Evolutionary conservation across 2,888 invertebrate species (phyloP).

Genomic region (Seira ritae): DNA sequence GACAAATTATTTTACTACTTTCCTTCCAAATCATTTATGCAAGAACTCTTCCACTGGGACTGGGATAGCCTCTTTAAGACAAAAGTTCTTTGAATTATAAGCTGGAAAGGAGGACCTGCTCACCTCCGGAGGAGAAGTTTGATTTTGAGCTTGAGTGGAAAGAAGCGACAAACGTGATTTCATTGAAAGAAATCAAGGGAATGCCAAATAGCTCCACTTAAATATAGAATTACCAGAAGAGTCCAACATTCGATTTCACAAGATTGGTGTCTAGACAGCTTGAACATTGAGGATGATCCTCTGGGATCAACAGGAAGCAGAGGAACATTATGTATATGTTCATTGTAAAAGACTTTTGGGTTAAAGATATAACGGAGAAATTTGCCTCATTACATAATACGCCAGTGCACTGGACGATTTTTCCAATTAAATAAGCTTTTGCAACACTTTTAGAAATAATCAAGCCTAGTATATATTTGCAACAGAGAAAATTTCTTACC

Average conservation of each 20-base stretch:
- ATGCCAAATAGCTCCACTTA: too few species aligned
- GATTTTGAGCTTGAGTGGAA: neutral
- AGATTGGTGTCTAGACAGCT: conserved; percentile 45
- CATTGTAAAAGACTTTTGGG: neutral
- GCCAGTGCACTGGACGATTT: neutral
- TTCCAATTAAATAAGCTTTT: neutral
- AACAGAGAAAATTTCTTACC: conserved; percentile 29
- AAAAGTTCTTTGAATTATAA: neutral
- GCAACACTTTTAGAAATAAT: neutral
- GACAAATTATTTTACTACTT: conserved; percentile 23
- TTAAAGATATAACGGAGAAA: conserved; percentile 11
- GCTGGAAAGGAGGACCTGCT: neutral
- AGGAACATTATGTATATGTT: neutral
- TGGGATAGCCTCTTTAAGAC: neutral
- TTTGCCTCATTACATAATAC: neutral
- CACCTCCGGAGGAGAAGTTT: neutral
- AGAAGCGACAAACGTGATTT: neutral
- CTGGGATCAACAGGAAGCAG: conserved; percentile 34
- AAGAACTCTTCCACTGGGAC: neutral
- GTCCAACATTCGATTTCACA: neutral
- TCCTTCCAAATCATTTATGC: conserved; percentile 25
- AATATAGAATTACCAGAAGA: too few species aligned
- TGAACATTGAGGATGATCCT: conserved; percentile 54
- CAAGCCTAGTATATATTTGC: neutral
- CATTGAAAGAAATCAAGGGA: too few species aligned